phyloP scores from a whole-genome alignment of 2,797 vertebrate species.

The Pyrocephalus nanus region DNA sequence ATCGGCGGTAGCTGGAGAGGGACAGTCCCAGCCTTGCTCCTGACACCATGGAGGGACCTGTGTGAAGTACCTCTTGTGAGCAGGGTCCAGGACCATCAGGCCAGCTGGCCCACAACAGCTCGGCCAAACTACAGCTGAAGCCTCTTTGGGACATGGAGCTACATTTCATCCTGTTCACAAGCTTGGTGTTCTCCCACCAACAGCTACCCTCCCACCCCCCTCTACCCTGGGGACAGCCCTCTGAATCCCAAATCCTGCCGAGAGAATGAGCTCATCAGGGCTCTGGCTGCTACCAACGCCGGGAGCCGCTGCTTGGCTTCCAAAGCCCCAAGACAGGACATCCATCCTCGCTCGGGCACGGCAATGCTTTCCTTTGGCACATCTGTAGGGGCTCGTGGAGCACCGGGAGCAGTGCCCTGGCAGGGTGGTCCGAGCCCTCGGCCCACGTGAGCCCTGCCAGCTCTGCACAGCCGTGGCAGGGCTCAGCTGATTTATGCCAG shows the following conservation, averaged over 20 bases:
- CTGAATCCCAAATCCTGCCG: not conserved
- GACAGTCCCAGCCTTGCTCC: not conserved
- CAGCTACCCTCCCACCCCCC: not conserved
- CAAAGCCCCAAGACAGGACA: not conserved
- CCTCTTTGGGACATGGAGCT: fast-evolving
- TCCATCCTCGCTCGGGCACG: not conserved
- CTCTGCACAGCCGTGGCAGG: not conserved
- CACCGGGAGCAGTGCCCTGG: fast-evolving
- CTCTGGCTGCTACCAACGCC: fast-evolving
- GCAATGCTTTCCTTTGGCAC: not conserved
- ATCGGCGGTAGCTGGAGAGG: fast-evolving
- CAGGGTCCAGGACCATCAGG: not conserved
- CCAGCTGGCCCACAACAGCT: not conserved
- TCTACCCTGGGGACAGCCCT: not conserved
- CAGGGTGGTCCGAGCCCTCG: not conserved
- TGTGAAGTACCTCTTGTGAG: not conserved
- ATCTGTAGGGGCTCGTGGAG: fast-evolving
- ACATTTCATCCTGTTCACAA: not conserved
- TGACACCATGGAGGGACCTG: not conserved
- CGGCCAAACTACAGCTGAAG: not conserved
- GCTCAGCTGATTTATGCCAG: constrained; percentile 31
- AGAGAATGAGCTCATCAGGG: not conserved
- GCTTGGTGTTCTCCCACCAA: not conserved
- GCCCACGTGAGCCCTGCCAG: not conserved
- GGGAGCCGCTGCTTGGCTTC: not conserved